Conservation (phyloP, 1,140 invertebrate species). For the Parasteatoda tepidariorum region DNA sequence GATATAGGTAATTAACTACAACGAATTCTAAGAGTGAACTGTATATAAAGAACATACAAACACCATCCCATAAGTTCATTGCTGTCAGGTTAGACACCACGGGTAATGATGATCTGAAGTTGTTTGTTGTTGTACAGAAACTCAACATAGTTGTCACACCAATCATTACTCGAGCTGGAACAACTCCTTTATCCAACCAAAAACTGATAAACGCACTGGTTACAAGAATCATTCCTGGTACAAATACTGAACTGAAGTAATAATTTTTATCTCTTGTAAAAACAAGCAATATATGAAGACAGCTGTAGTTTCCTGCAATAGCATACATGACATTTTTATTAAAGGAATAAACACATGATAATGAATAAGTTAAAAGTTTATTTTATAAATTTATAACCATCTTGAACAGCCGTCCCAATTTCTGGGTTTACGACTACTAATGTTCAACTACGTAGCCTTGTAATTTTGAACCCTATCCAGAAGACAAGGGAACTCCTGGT, state of each 20-base stretch:
- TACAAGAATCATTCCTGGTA: slow-evolving; percentile 92
- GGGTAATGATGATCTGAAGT: slow-evolving; percentile 78
- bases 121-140: slow-evolving; percentile 86
- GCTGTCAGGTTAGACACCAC: slow-evolving; percentile 92
- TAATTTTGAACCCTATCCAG: no score
- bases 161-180: slow-evolving; percentile 84
- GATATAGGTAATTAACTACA: slow-evolving; percentile 92
- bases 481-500: no score
- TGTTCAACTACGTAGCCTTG: no score
- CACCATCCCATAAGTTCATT: slow-evolving; percentile 94
- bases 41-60: slow-evolving; percentile 96
- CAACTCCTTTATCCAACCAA: slow-evolving; percentile 95
- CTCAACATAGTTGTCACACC: slow-evolving; percentile 95
- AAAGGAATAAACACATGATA: not conserved
- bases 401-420: no score
- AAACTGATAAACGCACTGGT: slow-evolving; percentile 94
- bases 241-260: slow-evolving; percentile 95
- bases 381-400: not conserved
- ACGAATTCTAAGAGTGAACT: slow-evolving; percentile 92
- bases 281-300: slow-evolving; percentile 87
- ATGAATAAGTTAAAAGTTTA: not conserved
- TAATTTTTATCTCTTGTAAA: slow-evolving; percentile 93
- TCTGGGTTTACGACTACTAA: no score
- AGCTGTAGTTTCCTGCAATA: slow-evolving; percentile 96
- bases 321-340: slow-evolving; percentile 64